Evolutionary conservation across 2,888 invertebrate species (phyloP).

Genomic region (Operophtera brumata): DNA sequence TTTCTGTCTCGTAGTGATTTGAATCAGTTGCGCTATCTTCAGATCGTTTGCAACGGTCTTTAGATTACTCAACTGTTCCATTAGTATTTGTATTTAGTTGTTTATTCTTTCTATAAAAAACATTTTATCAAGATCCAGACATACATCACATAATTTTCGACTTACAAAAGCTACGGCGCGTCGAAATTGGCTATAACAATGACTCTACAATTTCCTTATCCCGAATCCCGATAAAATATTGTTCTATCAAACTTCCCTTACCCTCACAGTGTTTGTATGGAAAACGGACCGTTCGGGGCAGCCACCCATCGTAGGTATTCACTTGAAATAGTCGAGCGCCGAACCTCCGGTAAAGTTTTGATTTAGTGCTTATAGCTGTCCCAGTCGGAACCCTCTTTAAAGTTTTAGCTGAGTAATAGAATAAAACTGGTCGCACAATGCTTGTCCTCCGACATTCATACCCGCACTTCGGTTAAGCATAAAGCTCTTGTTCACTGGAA

Average conservation of each 20-base stretch:
- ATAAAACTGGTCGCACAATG: slow-evolving; percentile 76
- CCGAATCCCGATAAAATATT: slow-evolving; percentile 44
- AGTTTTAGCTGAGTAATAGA: slow-evolving; percentile 75
- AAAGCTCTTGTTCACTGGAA: slow-evolving; percentile 4
- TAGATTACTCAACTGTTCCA: too few species aligned
- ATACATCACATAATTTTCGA: too few species aligned
- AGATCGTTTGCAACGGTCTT: too few species aligned
- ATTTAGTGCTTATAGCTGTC: slow-evolving; percentile 78
- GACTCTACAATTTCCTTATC: slow-evolving; percentile 25
- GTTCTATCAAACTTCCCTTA: slow-evolving; percentile 44
- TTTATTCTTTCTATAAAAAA: too few species aligned
- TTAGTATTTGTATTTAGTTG: too few species aligned
- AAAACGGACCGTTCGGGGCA: slow-evolving; percentile 56
- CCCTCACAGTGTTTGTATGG: slow-evolving; percentile 55
- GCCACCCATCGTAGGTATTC: slow-evolving; percentile 58
- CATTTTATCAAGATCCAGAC: too few species aligned
- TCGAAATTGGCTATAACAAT: too few species aligned
- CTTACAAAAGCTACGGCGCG: too few species aligned
- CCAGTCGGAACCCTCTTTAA: slow-evolving; percentile 71
- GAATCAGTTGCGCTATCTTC: too few species aligned
- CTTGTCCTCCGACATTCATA: slow-evolving; percentile 63
- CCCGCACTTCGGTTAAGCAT: slow-evolving; percentile 41
- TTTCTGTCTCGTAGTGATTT: too few species aligned
- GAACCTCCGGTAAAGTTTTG: slow-evolving; percentile 73
- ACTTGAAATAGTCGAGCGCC: slow-evolving; percentile 61